A percentile compares a stretch with the other conserved stretches of the same genome.
Conservation (phyloP, 1,140 invertebrate genomes). For the Andricus grossulariae region DNA sequence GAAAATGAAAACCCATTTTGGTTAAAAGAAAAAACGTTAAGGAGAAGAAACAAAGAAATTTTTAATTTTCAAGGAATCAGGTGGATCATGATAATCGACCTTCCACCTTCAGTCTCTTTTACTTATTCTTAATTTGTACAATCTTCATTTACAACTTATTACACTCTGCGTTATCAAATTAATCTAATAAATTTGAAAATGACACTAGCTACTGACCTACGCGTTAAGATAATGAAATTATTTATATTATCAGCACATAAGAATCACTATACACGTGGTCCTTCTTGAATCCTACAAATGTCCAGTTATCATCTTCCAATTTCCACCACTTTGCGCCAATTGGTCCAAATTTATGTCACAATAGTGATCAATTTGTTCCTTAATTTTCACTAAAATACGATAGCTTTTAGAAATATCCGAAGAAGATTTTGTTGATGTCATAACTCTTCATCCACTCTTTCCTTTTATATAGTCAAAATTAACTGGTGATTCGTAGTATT, state of each 20-base stretch:
- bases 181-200: too few species aligned
- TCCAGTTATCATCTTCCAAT: slow-evolving; percentile 11
- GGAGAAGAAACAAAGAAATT: too few species aligned
- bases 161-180: too few species aligned
- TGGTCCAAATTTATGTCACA: not conserved
- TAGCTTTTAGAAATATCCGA: slow-evolving; percentile 7
- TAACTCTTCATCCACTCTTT: not conserved
- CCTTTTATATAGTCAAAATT: not conserved
- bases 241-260: not conserved
- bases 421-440: slow-evolving; percentile 2
- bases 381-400: slow-evolving; percentile 19
- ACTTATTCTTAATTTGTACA: too few species aligned
- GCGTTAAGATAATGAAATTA: too few species aligned
- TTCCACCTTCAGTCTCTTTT: too few species aligned
- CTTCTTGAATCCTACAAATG: not conserved
- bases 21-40: not conserved
- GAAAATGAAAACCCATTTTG: not conserved
- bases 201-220: too few species aligned
- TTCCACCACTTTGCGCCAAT: not conserved
- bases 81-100: too few species aligned
- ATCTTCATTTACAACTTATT: too few species aligned
- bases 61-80: too few species aligned
- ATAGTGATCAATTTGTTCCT: slow-evolving; percentile 1
- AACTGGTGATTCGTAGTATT: not conserved
- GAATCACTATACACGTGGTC: slow-evolving; percentile 13